A percentile compares a stretch with the other conserved stretches of the same genome.
These are phyloP conservation scores for Zonotrichia albicollis DNA, from an alignment of 2,797 vertebrate species.

Conservation along the genomic window DNA sequence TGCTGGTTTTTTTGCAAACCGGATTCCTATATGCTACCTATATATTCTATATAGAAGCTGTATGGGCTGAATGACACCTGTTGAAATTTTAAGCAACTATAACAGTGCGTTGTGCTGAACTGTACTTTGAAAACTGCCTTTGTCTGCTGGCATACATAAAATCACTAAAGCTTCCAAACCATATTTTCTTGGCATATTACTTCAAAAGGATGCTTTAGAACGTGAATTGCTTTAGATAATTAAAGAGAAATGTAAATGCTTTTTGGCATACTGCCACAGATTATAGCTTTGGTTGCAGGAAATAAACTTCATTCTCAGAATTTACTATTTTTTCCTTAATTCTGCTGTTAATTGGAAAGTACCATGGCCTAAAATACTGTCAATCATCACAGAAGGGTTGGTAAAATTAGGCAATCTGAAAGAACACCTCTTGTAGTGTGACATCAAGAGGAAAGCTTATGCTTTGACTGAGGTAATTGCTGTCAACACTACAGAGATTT, in stretches of 20 bases:
- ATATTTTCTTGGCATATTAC: neutral
- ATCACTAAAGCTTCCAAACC: neutral
- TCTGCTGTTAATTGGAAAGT: neutral
- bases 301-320: neutral
- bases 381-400: neutral
- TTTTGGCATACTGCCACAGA: neutral
- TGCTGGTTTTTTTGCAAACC: neutral
- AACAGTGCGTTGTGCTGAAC: neutral
- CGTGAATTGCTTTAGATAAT: neutral
- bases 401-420: neutral
- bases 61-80: neutral
- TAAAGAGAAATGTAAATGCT: neutral
- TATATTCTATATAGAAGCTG: neutral
- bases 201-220: neutral
- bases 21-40: neutral
- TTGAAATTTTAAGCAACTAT: neutral
- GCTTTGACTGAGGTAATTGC: neutral
- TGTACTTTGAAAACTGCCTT: neutral
- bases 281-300: neutral
- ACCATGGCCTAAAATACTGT: neutral
- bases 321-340: neutral
- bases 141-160: neutral
- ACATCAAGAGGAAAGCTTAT: neutral
- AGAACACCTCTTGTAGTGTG: neutral
- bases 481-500: neutral